phyloP scores from a whole-genome alignment of 2,113 vertebrate species.

The Equus przewalskii region DNA sequence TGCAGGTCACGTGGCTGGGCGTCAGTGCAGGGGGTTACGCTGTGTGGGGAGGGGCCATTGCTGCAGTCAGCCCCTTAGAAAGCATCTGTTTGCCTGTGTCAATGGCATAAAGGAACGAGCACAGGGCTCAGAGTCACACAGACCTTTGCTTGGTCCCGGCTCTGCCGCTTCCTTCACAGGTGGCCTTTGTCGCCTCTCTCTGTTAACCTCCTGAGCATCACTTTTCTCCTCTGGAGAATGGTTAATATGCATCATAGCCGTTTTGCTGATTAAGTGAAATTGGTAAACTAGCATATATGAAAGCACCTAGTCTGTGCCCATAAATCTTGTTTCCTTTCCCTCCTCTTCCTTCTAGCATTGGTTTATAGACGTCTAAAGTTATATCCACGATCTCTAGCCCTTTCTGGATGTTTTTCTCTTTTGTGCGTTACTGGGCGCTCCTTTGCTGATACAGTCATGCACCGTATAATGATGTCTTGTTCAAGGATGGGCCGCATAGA shows the following conservation, averaged over 20 bases:
- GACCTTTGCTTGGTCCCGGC: background rate
- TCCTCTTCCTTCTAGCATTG: background rate
- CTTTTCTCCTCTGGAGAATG: background rate
- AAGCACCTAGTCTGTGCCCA: background rate
- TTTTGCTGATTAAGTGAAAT: background rate
- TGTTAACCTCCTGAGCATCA: background rate
- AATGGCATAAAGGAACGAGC: background rate
- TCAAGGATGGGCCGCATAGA: too few relatives aligned
- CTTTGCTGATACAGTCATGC: background rate
- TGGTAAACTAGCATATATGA: background rate
- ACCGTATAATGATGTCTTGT: too few relatives aligned
- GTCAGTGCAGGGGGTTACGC: background rate
- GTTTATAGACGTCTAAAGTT: too few relatives aligned
- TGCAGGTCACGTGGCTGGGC: background rate
- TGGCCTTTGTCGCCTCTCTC: background rate
- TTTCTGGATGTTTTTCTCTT: background rate
- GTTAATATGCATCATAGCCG: too few relatives aligned
- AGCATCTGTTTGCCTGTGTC: background rate
- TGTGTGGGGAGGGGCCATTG: background rate
- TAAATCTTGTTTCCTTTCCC: background rate
- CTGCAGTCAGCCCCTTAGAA: background rate
- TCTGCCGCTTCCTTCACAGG: background rate
- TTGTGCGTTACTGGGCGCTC: background rate
- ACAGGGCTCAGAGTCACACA: background rate
- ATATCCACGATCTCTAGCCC: rapidly evolving